Percentiles rank a stretch among this genome's conserved stretches.
Evolutionary conservation across 2,888 invertebrate genomes (phyloP).

Genomic region (Nebria salina): DNA sequence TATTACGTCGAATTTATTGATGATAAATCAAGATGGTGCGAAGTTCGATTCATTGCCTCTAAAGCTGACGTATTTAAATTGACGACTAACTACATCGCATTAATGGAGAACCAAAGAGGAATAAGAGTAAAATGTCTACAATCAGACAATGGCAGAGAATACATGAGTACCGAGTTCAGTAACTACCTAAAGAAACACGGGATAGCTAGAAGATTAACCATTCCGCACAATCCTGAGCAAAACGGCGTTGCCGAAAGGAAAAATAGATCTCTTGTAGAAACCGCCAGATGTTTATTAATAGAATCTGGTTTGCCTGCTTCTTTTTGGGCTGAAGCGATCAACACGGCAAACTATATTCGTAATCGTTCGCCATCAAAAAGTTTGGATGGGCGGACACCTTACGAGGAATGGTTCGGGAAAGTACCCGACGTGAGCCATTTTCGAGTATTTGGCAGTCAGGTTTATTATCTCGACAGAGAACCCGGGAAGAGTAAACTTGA

Average conservation of each 20-base stretch:
- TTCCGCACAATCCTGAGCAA: slow-evolving; percentile 38
- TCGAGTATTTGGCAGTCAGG: too few relatives aligned
- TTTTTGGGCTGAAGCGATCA: slow-evolving; percentile 57
- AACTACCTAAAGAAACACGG: too few relatives aligned
- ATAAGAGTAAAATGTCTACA: too few relatives aligned
- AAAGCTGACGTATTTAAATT: not conserved
- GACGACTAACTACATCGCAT: too few relatives aligned
- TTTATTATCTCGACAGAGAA: too few relatives aligned
- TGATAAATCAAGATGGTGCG: slow-evolving; percentile 17
- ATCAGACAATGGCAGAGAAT: slow-evolving; percentile 46
- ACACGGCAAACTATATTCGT: slow-evolving; percentile 53
- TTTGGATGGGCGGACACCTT: slow-evolving; percentile 13
- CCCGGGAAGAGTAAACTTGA: too few relatives aligned
- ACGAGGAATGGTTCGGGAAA: too few relatives aligned
- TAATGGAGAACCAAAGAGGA: too few relatives aligned
- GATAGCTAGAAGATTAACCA: too few relatives aligned
- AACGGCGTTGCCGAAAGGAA: slow-evolving; percentile 49
- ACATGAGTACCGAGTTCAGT: not conserved
- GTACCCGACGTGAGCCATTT: too few relatives aligned
- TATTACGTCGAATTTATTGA: slow-evolving; percentile 17
- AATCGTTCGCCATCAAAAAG: slow-evolving; percentile 54
- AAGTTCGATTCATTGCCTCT: slow-evolving; percentile 4
- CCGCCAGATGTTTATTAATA: slow-evolving; percentile 53
- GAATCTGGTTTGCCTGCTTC: slow-evolving; percentile 50
- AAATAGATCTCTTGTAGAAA: slow-evolving; percentile 53